Evolutionary conservation across 2,888 invertebrate genomes (phyloP), one percentile per base, ranked within the genome.

Genomic region (Drepana falcataria): DNA sequence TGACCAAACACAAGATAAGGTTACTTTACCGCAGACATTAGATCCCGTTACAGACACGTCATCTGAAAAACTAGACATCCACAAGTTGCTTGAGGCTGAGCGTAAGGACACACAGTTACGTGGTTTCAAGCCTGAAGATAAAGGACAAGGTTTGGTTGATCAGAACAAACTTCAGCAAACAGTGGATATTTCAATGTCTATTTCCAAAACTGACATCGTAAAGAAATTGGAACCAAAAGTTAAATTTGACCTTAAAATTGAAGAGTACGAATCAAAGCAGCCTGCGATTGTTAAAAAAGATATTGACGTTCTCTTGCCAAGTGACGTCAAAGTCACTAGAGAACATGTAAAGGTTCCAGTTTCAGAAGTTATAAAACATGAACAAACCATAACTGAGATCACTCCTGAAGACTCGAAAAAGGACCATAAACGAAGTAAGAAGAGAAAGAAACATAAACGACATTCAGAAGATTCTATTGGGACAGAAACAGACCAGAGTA

Each of bases 391-490:
- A 53, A 53, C 37, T 41, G 72, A 69, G 63, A 35, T 64, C 2
- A 64, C 68, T 52, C 62, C 73, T 9, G 69, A 72, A 55, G 79
- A 79, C 55, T 63, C 74, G 6, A 63, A 63, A 9, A 79, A 75
- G 59, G 92, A 92, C 63, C 84, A 85, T 51, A 92, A 93, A 68
- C 86, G 89, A 77, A 93, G 91, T 81, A 93, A 93, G 85, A 93
- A 92, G 90, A 93, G 92, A 88, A 94, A 93, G 89, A 94, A 94
- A 80, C 92, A 88, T 75, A 93, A 93, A 81, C 84, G 84, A 49
- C 79, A 80, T 48, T 81, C 76, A 2, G 77, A 77, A 40, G 69
- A 81, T 35, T 77, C 79, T 3, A 59, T 73, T 37, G 77, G 78
- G 56, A 63, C 75, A 47, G 88, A 88, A 64, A 76, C 79, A 3